Conservation (phyloP, 2,797 vertebrate genomes). For the Halcyon leucocephala region DNA sequence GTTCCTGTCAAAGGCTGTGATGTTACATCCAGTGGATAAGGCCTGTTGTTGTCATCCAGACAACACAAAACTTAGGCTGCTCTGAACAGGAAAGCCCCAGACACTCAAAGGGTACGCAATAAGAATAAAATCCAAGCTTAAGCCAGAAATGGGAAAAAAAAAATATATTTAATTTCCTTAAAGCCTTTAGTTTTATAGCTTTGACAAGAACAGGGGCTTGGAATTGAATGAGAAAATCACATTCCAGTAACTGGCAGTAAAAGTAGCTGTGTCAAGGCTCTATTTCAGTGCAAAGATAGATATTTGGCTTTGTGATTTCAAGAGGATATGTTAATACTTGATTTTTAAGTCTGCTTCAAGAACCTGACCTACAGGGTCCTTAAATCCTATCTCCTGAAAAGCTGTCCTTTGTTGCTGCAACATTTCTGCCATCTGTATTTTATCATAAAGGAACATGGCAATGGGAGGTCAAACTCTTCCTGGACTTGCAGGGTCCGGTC, state of each 20-base stretch:
- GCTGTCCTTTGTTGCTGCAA: background rate
- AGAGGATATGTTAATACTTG: background rate
- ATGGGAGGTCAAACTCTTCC: background rate
- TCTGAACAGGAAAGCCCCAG: background rate
- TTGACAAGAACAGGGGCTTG: background rate
- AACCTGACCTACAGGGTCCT: background rate
- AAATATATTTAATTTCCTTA: background rate
- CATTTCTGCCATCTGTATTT: background rate
- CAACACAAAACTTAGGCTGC: background rate
- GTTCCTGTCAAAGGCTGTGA: background rate
- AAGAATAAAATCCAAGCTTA: background rate
- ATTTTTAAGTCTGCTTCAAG: background rate
- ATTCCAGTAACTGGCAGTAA: background rate
- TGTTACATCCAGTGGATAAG: background rate
- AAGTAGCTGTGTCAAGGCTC: background rate
- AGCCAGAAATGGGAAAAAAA: background rate
- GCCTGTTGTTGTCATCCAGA: background rate
- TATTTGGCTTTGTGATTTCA: background rate
- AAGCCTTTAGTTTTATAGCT: background rate
- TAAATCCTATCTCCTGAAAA: background rate
- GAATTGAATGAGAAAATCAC: background rate
- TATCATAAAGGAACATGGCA: background rate
- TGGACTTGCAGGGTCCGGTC: background rate
- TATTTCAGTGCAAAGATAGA: background rate
- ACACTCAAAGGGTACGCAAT: rapidly evolving